These are phyloP conservation scores for Balanococcus diminutus DNA, from an alignment of 2,888 invertebrate genomes.

Conservation along the genomic window DNA sequence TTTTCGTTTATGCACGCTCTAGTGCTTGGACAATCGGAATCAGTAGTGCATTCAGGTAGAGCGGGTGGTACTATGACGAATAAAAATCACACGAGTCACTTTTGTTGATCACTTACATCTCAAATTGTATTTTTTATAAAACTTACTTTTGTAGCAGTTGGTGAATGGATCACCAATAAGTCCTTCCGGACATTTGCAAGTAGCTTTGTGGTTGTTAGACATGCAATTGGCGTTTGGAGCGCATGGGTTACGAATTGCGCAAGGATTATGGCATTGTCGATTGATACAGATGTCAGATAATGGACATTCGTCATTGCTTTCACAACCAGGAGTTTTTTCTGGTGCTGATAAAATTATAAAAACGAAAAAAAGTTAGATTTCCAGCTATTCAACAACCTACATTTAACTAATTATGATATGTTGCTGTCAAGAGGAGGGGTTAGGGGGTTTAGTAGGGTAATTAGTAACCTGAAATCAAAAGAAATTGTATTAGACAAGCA, in stretches of 20 bases:
- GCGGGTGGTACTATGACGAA: constrained; percentile 60
- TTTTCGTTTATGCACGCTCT: constrained; percentile 80
- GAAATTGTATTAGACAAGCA: constrained; percentile 7
- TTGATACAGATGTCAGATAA: constrained; percentile 74
- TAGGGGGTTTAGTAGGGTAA: constrained; percentile 39
- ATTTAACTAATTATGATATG: constrained; percentile 50
- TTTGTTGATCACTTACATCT: background rate
- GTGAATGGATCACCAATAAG: constrained; percentile 80
- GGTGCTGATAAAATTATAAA: constrained; percentile 47
- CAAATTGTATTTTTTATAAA: background rate
- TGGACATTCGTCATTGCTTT: constrained; percentile 74
- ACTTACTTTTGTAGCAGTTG: constrained; percentile 69
- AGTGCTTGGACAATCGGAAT: constrained; percentile 76
- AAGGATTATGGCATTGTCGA: constrained; percentile 78
- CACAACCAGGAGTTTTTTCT: constrained; percentile 66
- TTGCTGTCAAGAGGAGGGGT: constrained; percentile 53
- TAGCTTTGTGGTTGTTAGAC: constrained; percentile 75
- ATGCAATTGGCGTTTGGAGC: constrained; percentile 79
- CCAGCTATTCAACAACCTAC: constrained; percentile 42
- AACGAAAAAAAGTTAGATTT: constrained; percentile 51
- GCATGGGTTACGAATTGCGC: constrained; percentile 73
- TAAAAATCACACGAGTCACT: background rate
- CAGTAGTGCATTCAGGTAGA: constrained; percentile 72
- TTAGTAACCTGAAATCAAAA: constrained; percentile 57
- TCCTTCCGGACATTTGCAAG: constrained; percentile 77